Percentiles rank a stretch among this genome's conserved stretches.
Evolutionary conservation across 2,888 invertebrate species (phyloP).

Genomic region (Archips crataeganus): DNA sequence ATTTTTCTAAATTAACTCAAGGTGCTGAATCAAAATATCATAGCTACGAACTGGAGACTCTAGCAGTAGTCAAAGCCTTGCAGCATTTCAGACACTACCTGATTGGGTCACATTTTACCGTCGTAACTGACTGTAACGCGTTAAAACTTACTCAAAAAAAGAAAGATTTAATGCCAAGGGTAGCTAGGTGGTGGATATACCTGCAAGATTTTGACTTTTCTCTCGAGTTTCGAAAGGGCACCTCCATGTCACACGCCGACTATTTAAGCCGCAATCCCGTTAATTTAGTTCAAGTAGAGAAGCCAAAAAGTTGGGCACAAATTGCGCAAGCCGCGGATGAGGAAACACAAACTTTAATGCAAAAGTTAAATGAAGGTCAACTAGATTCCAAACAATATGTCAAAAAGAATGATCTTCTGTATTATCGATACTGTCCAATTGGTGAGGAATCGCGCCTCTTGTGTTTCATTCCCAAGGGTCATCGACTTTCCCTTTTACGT

Average conservation of each 20-base stretch:
- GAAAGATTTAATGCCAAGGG: too few species aligned
- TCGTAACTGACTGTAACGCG: too few species aligned
- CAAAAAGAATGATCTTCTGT: constrained; percentile 2
- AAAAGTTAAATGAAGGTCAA: constrained; percentile 39
- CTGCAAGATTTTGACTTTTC: too few species aligned
- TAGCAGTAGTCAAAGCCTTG: not conserved
- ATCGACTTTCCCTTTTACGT: constrained; percentile 17
- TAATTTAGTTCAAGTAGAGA: too few species aligned
- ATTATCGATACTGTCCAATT: constrained; percentile 8
- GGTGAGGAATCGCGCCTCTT: constrained; percentile 33
- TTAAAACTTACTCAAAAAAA: too few species aligned
- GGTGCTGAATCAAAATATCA: constrained; percentile 37
- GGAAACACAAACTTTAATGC: constrained; percentile 43
- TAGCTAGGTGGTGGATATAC: too few species aligned
- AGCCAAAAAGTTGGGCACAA: too few species aligned
- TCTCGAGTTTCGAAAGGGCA: too few species aligned
- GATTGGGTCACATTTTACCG: too few species aligned
- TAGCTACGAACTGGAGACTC: constrained; percentile 21
- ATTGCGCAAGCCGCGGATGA: too few species aligned
- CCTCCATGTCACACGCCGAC: too few species aligned
- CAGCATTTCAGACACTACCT: constrained; percentile 5
- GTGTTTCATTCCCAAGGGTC: constrained; percentile 40
- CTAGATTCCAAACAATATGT: constrained; percentile 43
- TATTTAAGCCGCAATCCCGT: too few species aligned
- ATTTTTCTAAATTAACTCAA: not conserved